These are phyloP conservation scores for Semotilus atromaculatus DNA, from an alignment of 2,797 vertebrate genomes.

Conservation along the genomic window DNA sequence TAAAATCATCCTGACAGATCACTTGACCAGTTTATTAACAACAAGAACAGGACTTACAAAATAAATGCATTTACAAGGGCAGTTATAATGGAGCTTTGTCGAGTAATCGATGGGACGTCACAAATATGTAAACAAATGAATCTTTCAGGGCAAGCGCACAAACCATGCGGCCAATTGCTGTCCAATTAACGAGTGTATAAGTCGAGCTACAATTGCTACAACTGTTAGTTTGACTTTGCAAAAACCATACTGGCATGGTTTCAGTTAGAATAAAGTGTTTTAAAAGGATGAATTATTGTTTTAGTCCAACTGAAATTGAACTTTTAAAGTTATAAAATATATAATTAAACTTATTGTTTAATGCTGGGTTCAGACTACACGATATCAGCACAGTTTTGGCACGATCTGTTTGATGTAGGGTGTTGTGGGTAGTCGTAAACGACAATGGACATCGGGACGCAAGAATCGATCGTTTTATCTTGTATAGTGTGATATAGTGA, in stretches of 20 bases:
- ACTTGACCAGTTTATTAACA: not conserved
- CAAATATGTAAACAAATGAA: not conserved
- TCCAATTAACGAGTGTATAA: not conserved
- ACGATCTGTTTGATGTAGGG: too few relatives aligned
- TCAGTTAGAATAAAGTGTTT: not conserved
- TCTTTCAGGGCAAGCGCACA: not conserved
- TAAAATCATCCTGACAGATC: constrained; percentile 1
- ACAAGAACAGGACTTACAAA: not conserved
- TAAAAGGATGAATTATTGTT: not conserved
- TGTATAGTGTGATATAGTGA: too few relatives aligned
- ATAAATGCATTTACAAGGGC: not conserved
- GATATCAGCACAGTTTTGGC: too few relatives aligned
- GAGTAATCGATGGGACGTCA: not conserved
- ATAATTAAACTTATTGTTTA: not conserved
- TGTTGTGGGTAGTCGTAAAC: not conserved
- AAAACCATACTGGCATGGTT: not conserved
- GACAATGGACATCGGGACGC: not conserved
- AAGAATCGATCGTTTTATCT: too few relatives aligned
- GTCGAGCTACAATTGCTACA: not conserved
- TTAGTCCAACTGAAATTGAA: not conserved
- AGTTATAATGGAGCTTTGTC: not conserved
- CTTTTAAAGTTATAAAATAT: not conserved
- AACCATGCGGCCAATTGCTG: not conserved
- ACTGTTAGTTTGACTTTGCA: not conserved
- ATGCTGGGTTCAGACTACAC: too few relatives aligned